A percentile compares a stretch with the other conserved stretches of the same genome.
These are phyloP conservation scores for Phoxinus phoxinus DNA, from an alignment of 2,113 vertebrate species.

Conservation along the genomic window DNA sequence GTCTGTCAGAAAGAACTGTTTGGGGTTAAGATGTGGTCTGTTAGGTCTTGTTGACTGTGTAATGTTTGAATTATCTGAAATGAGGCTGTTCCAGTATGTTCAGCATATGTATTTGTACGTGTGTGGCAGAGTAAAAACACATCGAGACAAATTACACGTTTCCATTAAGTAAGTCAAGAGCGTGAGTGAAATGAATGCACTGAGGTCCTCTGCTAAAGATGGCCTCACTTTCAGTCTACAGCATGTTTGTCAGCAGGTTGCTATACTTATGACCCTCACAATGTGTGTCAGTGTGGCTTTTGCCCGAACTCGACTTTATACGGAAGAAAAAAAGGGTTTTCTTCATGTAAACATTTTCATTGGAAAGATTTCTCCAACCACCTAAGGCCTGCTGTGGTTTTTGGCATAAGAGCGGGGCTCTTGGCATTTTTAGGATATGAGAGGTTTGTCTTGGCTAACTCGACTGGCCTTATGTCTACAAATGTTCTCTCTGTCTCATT, in stretches of 20 bases:
- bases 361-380: constrained; percentile 55
- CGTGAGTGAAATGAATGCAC: constrained; percentile 7
- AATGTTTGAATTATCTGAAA: constrained; percentile 37
- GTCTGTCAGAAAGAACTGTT: constrained; percentile 33
- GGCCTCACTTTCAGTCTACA: not conserved
- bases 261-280: constrained; percentile 33
- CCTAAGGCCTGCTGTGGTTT: constrained; percentile 59
- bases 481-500: constrained; percentile 59
- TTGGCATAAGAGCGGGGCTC: constrained; percentile 52
- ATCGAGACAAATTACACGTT: constrained; percentile 43
- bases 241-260: constrained; percentile 34
- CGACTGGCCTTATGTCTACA: constrained; percentile 55
- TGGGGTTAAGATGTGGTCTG: constrained; percentile 51
- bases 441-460: constrained; percentile 57
- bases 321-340: constrained; percentile 36
- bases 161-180: constrained; percentile 32
- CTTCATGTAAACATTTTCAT: constrained; percentile 59
- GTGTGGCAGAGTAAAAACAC: constrained; percentile 40
- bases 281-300: constrained; percentile 46
- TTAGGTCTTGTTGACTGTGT: constrained; percentile 33
- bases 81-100: constrained; percentile 39
- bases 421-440: constrained; percentile 62
- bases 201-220: constrained; percentile 24
- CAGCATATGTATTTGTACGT: constrained; percentile 20
- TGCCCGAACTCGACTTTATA: constrained; percentile 41